Evolutionary conservation across 64 coral and sea anemone species (phyloP), one percentile per base, ranked within the genome.

Genomic region (Stichodactyla mertensii): DNA sequence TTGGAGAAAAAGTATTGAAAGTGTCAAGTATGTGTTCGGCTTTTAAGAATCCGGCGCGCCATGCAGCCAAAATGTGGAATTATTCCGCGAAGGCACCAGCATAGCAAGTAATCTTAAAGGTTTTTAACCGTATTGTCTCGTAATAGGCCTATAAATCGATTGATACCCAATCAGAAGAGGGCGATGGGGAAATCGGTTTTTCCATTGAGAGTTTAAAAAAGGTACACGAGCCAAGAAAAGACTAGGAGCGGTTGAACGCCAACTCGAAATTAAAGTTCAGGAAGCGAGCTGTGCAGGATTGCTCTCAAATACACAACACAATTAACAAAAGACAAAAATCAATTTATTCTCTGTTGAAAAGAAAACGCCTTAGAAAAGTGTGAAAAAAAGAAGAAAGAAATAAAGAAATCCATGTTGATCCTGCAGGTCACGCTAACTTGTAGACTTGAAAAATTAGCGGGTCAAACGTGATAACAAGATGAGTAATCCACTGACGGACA

Each of bases 1-100:
- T 86, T 91, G 86, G 91, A 82, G 86, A 91, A 91, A 85, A 52
- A 82, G 86, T 86, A 62, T 27, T 88, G 54, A 66, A 64, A 55
- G 20, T 54, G 77, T 69, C 88, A 79, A 91, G 59, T 83, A 60
- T 54, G 61, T 18, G 83, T 31, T 85, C 9, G 64, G 22, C 19
- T 52, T 85, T 91, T 71, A 36, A 45, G 36, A 45, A 26, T 60
- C 28, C 74, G 77, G 58, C 74, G 83, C 36, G 81, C 55, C 84
- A n/a, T 59, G 83, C 26, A 24, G 57, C 55, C 85, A 71, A 45
- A 7, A 79, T 51, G 60, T 52, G 55, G 82, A 77, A 64, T 74
- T 64, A 58, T 84, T 20, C 60, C 54, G 59, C 45, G 55, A 58
- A 58, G 62, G 64, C 62, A 36, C 84, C 58, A 83, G 74, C 57